Evolutionary conservation across 2,797 vertebrate genomes (phyloP), one percentile per base, ranked within the genome.

Genomic region (Myotis planiceps): DNA sequence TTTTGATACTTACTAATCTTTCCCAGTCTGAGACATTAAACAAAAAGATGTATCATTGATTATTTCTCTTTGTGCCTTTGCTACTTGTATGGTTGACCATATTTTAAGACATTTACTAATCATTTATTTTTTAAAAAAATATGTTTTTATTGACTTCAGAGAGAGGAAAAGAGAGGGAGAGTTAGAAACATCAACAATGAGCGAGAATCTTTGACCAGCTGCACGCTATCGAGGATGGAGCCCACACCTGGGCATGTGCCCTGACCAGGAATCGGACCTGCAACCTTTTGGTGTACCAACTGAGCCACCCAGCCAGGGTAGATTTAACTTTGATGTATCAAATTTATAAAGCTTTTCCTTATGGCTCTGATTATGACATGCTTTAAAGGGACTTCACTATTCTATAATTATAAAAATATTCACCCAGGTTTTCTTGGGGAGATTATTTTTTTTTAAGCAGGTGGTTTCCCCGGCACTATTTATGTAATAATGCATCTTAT

Each of bases 51-150:
- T 42, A 71, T 39, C 25, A 42, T 47, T 42, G 76, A 45, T 42
- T 85, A 69, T 53, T 85, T 76, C 92, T 92, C 45, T 88, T 90
- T 37, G 34, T n/a, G 87, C 80, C 27, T 81, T 58, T 71, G 51
- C 58, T 84, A 58, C 42, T 83, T 78, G 9, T 92, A 15, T 81
- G 14, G 68, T 4, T 90, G 47, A 49, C n/a, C 82, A 23, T 21
- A 55, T 88, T 88, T 88, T 91, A 79, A 60, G n/a, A 75, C 55
- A 32, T 63, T 92, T 76, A 90, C 25, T 84, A 68, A 81, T n/a
- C 9, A 34, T 29, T 90, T 88, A 45, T 79, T 66, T 94, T 21
- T 23, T 8, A 1, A 8, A 51, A 19, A 42, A 51, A 51, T 18
- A 21, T 23, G 51, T 23, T 53, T 53, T 53, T 53, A 53, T 53